These are phyloP conservation scores for Morbakka virulenta DNA, from an alignment of 30 jellyfish, hydroid and myxozoan species.

Conservation along the genomic window DNA sequence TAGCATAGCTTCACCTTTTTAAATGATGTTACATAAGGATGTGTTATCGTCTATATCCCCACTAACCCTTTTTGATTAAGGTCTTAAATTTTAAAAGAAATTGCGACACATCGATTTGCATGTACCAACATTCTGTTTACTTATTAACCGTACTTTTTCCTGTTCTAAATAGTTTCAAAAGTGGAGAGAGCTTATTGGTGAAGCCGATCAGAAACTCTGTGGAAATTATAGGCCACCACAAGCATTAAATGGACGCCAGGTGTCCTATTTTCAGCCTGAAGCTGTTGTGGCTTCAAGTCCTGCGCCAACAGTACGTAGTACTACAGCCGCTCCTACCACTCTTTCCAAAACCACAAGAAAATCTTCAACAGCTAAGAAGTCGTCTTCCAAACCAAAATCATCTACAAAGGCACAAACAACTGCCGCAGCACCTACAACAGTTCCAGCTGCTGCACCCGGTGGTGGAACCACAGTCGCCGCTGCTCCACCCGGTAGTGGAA, in stretches of 20 bases:
- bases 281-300: background rate
- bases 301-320: background rate
- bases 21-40: no score
- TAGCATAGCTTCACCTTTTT: no score
- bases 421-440: background rate
- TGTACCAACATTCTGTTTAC: no score
- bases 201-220: slow-evolving; percentile 10
- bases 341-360: background rate
- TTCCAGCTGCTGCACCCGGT: no score
- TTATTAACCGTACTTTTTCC: no score
- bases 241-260: slow-evolving; percentile 67
- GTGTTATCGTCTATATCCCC: no score
- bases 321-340: background rate
- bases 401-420: background rate
- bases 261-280: background rate
- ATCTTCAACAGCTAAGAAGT: background rate
- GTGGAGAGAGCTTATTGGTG: background rate
- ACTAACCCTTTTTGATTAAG: no score
- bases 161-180: background rate
- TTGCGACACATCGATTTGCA: no score
- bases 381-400: background rate
- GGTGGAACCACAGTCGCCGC: no score
- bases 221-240: slow-evolving; percentile 87
- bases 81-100: no score
- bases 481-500: no score